A percentile compares a stretch with the other conserved stretches of the same genome.
Evolutionary conservation across 2,888 invertebrate species (phyloP).

Genomic region (Mimachlamys varia): DNA sequence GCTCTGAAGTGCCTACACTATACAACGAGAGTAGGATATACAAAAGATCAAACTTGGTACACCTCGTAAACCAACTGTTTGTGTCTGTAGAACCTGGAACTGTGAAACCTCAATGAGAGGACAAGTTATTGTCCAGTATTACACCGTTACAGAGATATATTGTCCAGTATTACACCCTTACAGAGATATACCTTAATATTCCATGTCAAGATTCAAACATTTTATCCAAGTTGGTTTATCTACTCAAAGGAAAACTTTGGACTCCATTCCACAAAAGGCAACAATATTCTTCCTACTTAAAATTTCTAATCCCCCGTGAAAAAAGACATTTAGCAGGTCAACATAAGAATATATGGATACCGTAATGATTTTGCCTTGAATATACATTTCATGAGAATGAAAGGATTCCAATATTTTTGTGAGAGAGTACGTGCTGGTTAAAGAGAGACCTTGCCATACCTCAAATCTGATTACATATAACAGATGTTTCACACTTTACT

Average conservation of each 20-base stretch:
- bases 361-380: no score
- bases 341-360: no score
- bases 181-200: neutral
- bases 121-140: neutral
- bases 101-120: neutral
- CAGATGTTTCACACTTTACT: no score
- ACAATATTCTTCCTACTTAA: neutral
- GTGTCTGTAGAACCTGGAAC: neutral
- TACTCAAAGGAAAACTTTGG: slow-evolving; percentile 6
- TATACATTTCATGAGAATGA: no score
- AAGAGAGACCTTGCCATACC: no score
- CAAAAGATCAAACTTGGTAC: neutral
- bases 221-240: neutral
- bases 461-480: no score
- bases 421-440: no score
- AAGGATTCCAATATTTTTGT: no score
- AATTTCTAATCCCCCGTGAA: neutral
- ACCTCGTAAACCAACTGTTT: neutral
- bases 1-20: neutral
- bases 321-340: no score
- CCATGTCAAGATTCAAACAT: neutral
- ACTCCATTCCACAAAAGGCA: neutral
- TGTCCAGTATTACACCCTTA: no score
- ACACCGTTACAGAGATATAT: neutral
- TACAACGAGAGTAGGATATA: neutral